A percentile compares a stretch with the other conserved stretches of the same genome.
These are phyloP conservation scores for Leiothrix lutea DNA, from an alignment of 2,113 vertebrate species.

Conservation along the genomic window DNA sequence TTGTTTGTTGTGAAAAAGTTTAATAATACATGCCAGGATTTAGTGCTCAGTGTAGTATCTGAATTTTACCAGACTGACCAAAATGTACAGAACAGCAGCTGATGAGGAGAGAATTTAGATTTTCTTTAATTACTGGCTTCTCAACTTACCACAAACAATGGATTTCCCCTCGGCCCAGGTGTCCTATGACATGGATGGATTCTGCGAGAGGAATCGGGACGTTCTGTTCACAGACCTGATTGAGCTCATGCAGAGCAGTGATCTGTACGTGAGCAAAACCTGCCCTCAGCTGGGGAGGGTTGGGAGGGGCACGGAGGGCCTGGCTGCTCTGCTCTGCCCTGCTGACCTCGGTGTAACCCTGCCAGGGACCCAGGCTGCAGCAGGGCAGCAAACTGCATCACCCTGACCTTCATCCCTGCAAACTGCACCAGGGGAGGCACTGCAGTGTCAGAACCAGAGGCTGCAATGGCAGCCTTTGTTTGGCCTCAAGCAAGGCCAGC, in stretches of 20 bases:
- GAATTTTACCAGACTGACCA: background rate
- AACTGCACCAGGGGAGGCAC: background rate
- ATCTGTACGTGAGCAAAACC: conserved; percentile 83
- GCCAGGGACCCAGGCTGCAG: background rate
- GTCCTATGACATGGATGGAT: conserved; percentile 96
- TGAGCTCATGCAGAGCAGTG: conserved; percentile 98
- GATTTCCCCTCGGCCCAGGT: conserved; percentile 79
- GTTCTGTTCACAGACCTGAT: conserved; percentile 97
- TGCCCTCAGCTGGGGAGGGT: background rate
- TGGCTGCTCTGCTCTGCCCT: background rate
- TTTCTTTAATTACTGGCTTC: conserved; percentile 24
- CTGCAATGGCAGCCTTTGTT: background rate
- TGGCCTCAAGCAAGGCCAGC: background rate
- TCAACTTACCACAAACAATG: conserved; percentile 40
- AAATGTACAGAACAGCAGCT: background rate
- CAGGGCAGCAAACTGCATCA: background rate
- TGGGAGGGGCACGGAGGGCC: background rate
- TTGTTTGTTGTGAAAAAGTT: background rate
- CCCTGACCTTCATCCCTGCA: background rate
- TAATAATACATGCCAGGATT: background rate
- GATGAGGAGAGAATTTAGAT: background rate
- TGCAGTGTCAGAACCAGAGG: background rate
- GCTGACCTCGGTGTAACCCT: background rate
- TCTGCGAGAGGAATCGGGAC: conserved; percentile 97
- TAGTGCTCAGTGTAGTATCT: background rate